phyloP scores from a whole-genome alignment of 2,113 vertebrate species.

The Gila orcuttii region DNA sequence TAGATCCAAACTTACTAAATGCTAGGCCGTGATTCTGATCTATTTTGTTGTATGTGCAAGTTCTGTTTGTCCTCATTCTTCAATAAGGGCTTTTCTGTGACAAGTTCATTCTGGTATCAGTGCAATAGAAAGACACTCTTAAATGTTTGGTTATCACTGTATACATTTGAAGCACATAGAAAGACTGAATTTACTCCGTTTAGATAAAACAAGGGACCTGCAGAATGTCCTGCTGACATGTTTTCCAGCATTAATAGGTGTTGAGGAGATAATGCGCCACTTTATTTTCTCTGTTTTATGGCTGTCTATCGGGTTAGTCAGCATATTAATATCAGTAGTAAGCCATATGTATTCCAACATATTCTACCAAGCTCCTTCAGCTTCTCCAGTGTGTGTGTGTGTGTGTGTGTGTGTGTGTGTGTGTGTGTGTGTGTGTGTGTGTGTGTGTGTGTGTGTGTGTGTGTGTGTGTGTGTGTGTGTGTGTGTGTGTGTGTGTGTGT shows the following conservation, averaged over 20 bases:
- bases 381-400: not conserved
- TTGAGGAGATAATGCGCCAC: not conserved
- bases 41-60: not conserved
- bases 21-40: not conserved
- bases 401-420: not conserved
- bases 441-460: not conserved
- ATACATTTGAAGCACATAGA: not conserved
- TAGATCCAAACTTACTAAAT: not conserved
- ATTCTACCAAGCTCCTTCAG: not conserved
- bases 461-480: not conserved
- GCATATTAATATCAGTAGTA: not conserved
- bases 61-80: not conserved
- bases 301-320: not conserved
- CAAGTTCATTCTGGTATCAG: not conserved
- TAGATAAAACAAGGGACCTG: not conserved
- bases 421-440: slow-evolving; percentile 1
- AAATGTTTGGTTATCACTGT: not conserved
- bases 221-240: not conserved
- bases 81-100: not conserved
- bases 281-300: slow-evolving; percentile 5
- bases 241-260: not conserved
- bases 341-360: not conserved
- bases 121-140: not conserved
- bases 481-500: slow-evolving; percentile 1
- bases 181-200: not conserved